Evolutionary conservation across 2,888 invertebrate species (phyloP).

Genomic region (Trachelus iudaicus): DNA sequence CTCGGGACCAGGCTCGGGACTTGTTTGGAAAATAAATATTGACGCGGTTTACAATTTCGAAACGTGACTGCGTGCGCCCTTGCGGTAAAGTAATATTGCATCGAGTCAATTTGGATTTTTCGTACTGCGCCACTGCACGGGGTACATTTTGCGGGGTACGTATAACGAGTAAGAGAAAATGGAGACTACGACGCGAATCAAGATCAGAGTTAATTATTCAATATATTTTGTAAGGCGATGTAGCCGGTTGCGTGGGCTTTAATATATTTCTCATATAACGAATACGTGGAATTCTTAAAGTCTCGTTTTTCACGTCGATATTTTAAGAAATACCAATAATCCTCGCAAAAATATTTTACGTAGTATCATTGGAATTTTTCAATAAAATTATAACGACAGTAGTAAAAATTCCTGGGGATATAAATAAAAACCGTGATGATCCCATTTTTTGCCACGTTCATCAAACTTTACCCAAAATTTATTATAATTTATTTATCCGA

Average conservation of each 20-base stretch:
- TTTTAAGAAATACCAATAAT: neutral
- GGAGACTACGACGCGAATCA: neutral
- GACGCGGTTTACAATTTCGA: neutral
- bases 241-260: neutral
- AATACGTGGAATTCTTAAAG: neutral
- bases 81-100: neutral
- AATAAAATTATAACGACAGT: too few relatives aligned
- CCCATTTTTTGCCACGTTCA: neutral
- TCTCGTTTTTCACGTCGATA: neutral
- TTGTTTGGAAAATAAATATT: neutral
- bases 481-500: too few relatives aligned
- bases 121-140: neutral
- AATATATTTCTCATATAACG: neutral
- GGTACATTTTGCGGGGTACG: neutral
- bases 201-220: neutral
- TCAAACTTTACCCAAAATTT: neutral
- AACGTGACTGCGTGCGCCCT: neutral
- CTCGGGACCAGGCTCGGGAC: neutral
- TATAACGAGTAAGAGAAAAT: neutral
- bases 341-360: neutral
- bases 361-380: too few relatives aligned
- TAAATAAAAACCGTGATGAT: neutral
- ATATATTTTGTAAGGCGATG: neutral
- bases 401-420: too few relatives aligned
- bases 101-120: neutral